Conservation (phyloP, 2,888 invertebrate genomes). For the Cheilosia variabilis region DNA sequence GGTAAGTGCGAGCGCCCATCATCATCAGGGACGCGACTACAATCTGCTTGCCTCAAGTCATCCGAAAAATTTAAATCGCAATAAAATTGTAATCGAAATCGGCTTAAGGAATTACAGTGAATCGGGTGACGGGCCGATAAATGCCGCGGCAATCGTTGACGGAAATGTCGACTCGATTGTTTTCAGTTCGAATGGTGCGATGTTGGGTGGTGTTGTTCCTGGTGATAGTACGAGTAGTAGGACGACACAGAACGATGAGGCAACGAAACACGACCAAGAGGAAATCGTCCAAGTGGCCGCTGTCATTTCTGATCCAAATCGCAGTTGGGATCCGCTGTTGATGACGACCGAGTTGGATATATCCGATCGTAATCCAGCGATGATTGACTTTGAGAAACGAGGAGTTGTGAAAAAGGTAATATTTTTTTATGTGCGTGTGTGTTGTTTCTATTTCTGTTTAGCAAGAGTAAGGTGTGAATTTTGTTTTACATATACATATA, state of each 20-base stretch:
- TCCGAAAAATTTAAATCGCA: constrained; percentile 81
- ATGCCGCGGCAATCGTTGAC: constrained; percentile 79
- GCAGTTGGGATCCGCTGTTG: constrained; percentile 3
- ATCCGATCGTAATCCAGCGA: constrained; percentile 81
- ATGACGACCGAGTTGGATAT: constrained; percentile 54
- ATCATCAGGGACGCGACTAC: constrained; percentile 82
- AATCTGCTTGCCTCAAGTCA: constrained; percentile 81
- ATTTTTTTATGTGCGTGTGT: constrained; percentile 8
- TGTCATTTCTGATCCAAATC: constrained; percentile 45
- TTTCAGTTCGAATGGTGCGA: constrained; percentile 75
- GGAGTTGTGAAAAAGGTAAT: constrained; percentile 83
- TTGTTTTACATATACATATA: no score
- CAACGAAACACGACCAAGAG: background rate
- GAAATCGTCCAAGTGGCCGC: constrained; percentile 47
- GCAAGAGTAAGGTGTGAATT: constrained; percentile 9
- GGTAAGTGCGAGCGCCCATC: constrained; percentile 81
- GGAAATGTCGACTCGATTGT: constrained; percentile 82
- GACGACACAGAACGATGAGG: background rate
- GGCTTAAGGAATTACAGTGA: constrained; percentile 79
- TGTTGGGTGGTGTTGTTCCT: constrained; percentile 26
- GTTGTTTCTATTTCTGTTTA: constrained; percentile 54
- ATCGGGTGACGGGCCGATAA: constrained; percentile 66
- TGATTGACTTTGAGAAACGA: constrained; percentile 82
- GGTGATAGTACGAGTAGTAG: constrained; percentile 9
- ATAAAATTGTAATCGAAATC: constrained; percentile 82